Evolutionary conservation across 2,888 invertebrate genomes (phyloP), one percentile per base, ranked within the genome.

Genomic region (Venusia cambrica): DNA sequence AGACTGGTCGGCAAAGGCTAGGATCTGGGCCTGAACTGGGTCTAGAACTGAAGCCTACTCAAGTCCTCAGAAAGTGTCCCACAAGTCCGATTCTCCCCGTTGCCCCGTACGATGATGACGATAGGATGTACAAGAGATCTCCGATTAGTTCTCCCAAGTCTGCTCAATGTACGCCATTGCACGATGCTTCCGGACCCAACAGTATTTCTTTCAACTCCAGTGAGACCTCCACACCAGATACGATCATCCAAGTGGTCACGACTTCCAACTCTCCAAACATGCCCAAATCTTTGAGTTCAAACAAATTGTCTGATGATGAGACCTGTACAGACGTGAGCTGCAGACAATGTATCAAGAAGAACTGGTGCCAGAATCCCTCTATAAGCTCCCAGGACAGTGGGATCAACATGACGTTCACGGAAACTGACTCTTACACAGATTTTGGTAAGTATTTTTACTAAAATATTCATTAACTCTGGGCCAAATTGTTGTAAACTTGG

Each of bases 381-480:
- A 89, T 92, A 29, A 93, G 93, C 57, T 93, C 93, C 2, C 93
- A 93, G 66, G 94, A 94, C 63, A 93, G 93, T 54, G 93, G 93
- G 1, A 93, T 94, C 35, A 93, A 93, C 62, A 80, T 93, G 73
- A 90, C 91, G 5, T 93, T 92, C 68, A 90, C 91, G 26, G 93
- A 93, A 51, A 89, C 89, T 5, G 92, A 93, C 36, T 84, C 89
- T n/a, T 89, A 73, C 57, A 53, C 76, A 40, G 85, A 87, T 37
- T 74, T 77, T 36, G 85, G 85, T 88, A 57, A 76, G 85, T 62
- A n/a, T n/a, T n/a, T n/a, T n/a, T n/a, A n/a, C n/a, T n/a, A n/a
- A n/a, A n/a, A n/a, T n/a, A n/a, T n/a, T n/a, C n/a, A n/a, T n/a
- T n/a, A n/a, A n/a, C n/a, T n/a, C n/a, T n/a, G n/a, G n/a, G n/a